phyloP scores from a whole-genome alignment of 2,888 invertebrate genomes.

The Andrena chrysosceles region DNA sequence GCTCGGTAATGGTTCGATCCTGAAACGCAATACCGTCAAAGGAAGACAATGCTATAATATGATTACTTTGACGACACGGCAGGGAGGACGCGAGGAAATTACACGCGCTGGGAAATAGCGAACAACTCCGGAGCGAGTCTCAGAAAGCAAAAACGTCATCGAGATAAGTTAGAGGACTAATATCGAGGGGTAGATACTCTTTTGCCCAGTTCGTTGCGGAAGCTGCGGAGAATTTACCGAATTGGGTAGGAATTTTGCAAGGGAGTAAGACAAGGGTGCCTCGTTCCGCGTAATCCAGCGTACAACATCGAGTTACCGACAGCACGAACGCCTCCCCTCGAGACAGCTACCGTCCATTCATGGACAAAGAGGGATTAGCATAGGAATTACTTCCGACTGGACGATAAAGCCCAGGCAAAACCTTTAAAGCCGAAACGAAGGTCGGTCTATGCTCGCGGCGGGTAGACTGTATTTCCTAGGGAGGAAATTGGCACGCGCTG shows the following conservation, averaged over 20 bases:
- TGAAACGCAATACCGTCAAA: background rate
- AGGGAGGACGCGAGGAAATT: background rate
- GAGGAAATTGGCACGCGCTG: slow-evolving; percentile 63
- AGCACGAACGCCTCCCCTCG: background rate
- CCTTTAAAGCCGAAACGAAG: slow-evolving; percentile 70
- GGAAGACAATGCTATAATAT: slow-evolving; percentile 12
- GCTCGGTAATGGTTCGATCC: slow-evolving; percentile 12
- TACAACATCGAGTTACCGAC: slow-evolving; percentile 9
- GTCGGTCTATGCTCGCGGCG: slow-evolving; percentile 18
- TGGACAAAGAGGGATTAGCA: slow-evolving; percentile 80
- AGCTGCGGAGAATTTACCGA: background rate
- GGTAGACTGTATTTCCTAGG: slow-evolving; percentile 49
- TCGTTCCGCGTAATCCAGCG: slow-evolving; percentile 54
- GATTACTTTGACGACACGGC: background rate
- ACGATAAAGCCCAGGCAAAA: slow-evolving; percentile 64
- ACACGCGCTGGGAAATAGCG: background rate
- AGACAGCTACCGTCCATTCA: slow-evolving; percentile 57
- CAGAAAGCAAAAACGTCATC: background rate
- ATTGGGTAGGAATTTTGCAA: background rate
- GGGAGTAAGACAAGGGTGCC: slow-evolving; percentile 15
- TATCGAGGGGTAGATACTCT: slow-evolving; percentile 10
- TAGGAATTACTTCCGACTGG: slow-evolving; percentile 78
- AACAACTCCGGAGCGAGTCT: background rate
- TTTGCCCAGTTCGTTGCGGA: background rate
- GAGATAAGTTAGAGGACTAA: no score